These are phyloP conservation scores for Metridium senile DNA, from an alignment of 92 coral and sea anemone species.

Conservation along the genomic window DNA sequence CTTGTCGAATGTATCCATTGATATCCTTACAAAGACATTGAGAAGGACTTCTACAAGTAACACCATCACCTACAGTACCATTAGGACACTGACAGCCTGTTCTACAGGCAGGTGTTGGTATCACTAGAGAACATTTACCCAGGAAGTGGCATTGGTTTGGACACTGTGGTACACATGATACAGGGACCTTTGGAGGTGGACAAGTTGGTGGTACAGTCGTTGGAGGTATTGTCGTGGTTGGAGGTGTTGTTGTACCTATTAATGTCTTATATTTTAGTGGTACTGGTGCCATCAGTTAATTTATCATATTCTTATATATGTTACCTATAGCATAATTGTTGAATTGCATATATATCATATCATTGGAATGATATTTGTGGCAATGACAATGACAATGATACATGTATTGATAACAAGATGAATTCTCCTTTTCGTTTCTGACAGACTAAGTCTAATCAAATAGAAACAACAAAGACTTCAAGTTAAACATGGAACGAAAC, in stretches of 20 bases:
- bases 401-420: too few relatives aligned
- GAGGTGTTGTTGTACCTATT: background rate
- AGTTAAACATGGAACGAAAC: too few relatives aligned
- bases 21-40: constrained; percentile 49
- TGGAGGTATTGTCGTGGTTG: constrained; percentile 32
- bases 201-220: constrained; percentile 45
- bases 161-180: constrained; percentile 44
- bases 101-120: constrained; percentile 29
- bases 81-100: constrained; percentile 56
- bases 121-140: constrained; percentile 25
- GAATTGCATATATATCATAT: too few relatives aligned
- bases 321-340: too few relatives aligned
- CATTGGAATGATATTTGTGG: too few relatives aligned
- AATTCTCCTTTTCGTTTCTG: too few relatives aligned
- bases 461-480: too few relatives aligned
- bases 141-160: constrained; percentile 52
- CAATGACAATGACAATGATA: too few relatives aligned
- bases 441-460: too few relatives aligned
- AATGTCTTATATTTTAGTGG: background rate
- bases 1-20: constrained; percentile 50
- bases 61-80: constrained; percentile 60
- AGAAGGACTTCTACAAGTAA: constrained; percentile 46
- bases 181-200: constrained; percentile 47
- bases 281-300: too few relatives aligned
- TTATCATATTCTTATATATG: too few relatives aligned